phyloP scores from a whole-genome alignment of 2,888 invertebrate species.

The Ametastegia equiseti region DNA sequence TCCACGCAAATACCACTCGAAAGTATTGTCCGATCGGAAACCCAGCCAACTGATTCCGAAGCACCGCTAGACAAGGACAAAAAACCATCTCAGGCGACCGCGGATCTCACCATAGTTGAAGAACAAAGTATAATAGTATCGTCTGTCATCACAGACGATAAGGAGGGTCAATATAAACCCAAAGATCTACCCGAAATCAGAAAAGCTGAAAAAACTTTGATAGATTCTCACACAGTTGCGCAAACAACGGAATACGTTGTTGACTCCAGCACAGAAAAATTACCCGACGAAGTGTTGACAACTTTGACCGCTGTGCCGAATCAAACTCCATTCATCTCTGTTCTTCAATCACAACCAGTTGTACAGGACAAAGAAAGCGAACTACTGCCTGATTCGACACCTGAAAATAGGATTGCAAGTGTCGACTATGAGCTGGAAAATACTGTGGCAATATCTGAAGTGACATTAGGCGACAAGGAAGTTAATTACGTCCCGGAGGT shows the following conservation, averaged over 20 bases:
- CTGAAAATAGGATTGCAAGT: conserved; percentile 74
- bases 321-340: conserved; percentile 74
- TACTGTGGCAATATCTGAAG: conserved; percentile 76
- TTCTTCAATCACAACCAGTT: conserved; percentile 77
- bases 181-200: conserved; percentile 71
- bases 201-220: conserved; percentile 63
- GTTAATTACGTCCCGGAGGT: conserved; percentile 62
- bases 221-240: conserved; percentile 65
- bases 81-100: conserved; percentile 65
- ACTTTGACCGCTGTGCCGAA: conserved; percentile 66
- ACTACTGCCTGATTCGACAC: conserved; percentile 67
- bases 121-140: conserved; percentile 67
- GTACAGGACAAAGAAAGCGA: conserved; percentile 78
- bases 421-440: conserved; percentile 78
- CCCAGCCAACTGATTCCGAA: conserved; percentile 80
- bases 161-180: conserved; percentile 75
- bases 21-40: conserved; percentile 78
- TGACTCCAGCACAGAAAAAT: conserved; percentile 69
- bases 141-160: conserved; percentile 74
- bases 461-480: conserved; percentile 77
- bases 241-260: conserved; percentile 71
- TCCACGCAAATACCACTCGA: conserved; percentile 78
- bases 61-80: conserved; percentile 72
- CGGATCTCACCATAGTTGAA: conserved; percentile 67
- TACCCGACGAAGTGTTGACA: conserved; percentile 65